Evolutionary conservation across 37 sponge, comb jelly and placozoan genomes (phyloP).

Genomic region (Beroe forskalii): DNA sequence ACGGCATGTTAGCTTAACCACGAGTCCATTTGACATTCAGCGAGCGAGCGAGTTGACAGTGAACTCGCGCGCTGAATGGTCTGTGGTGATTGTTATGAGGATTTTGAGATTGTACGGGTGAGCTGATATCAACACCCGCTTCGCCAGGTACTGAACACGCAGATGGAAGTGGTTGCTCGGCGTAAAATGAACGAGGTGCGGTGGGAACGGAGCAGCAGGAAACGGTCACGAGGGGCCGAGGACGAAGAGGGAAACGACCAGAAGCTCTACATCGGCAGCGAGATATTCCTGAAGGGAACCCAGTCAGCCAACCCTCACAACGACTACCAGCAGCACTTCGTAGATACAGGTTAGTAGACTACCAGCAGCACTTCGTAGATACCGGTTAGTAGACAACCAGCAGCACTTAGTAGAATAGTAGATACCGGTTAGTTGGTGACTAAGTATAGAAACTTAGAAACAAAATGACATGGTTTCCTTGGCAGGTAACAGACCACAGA

Average conservation of each 20-base stretch:
- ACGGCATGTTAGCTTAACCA: no score
- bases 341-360: slow-evolving; percentile 93
- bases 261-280: slow-evolving; percentile 54
- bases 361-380: slow-evolving; percentile 94
- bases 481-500: slow-evolving; percentile 82
- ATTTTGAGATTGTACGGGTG: no score
- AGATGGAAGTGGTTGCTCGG: slow-evolving; percentile 25
- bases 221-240: not conserved
- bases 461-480: not conserved
- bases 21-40: no score
- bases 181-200: slow-evolving; percentile 5
- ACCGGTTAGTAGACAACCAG: slow-evolving; percentile 87
- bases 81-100: no score
- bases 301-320: slow-evolving; percentile 92
- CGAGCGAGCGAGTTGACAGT: no score
- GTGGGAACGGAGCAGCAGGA: not conserved
- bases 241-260: slow-evolving; percentile 50
- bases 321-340: slow-evolving; percentile 94
- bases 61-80: no score
- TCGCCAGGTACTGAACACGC: slow-evolving; percentile 40
- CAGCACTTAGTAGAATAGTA: slow-evolving; percentile 96
- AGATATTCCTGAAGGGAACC: slow-evolving; percentile 73
- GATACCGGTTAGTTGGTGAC: slow-evolving; percentile 92
- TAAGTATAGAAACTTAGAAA: no score
- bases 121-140: no score